Conservation (phyloP, 1,140 invertebrate species). For the Drosophila mojavensis region DNA sequence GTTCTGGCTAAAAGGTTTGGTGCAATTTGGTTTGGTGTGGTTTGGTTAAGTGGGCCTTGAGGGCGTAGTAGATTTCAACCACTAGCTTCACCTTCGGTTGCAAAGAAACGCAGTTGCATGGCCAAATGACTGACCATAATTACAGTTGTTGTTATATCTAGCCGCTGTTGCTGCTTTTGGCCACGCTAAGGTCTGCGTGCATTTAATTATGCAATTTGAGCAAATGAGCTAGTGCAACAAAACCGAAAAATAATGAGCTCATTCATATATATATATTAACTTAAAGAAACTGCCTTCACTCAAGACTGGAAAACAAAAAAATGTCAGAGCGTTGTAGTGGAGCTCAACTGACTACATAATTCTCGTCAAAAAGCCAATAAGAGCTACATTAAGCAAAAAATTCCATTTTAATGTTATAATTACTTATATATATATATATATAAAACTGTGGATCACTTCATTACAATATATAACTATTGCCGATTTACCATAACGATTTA, state of each 20-base stretch:
- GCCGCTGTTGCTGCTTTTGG: constrained; percentile 21
- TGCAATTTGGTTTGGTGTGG: neutral
- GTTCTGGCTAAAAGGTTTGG: constrained; percentile 1
- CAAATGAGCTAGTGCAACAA: constrained; percentile 58
- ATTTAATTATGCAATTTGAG: constrained; percentile 82
- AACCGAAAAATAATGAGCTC: constrained; percentile 6
- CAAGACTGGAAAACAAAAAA: too few relatives aligned
- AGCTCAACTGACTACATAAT: too few relatives aligned
- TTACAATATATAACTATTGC: too few relatives aligned
- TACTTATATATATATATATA: too few relatives aligned
- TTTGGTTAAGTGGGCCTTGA: constrained; percentile 15
- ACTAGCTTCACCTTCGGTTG: constrained; percentile 63
- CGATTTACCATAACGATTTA: too few relatives aligned
- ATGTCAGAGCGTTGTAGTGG: too few relatives aligned
- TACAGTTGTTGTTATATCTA: constrained; percentile 58
- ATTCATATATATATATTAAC: constrained; percentile 15
- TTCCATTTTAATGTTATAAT: too few relatives aligned
- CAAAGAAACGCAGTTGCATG: constrained; percentile 63
- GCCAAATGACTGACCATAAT: constrained; percentile 73
- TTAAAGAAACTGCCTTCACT: too few relatives aligned
- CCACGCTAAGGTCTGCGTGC: constrained; percentile 74
- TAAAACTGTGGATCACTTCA: too few relatives aligned
- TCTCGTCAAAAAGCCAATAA: too few relatives aligned
- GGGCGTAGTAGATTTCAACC: constrained; percentile 35
- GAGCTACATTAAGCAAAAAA: too few relatives aligned